Percentiles rank a stretch among this genome's conserved stretches.
phyloP scores from a whole-genome alignment of 2,888 invertebrate genomes.

The Andrena trimmerana region DNA sequence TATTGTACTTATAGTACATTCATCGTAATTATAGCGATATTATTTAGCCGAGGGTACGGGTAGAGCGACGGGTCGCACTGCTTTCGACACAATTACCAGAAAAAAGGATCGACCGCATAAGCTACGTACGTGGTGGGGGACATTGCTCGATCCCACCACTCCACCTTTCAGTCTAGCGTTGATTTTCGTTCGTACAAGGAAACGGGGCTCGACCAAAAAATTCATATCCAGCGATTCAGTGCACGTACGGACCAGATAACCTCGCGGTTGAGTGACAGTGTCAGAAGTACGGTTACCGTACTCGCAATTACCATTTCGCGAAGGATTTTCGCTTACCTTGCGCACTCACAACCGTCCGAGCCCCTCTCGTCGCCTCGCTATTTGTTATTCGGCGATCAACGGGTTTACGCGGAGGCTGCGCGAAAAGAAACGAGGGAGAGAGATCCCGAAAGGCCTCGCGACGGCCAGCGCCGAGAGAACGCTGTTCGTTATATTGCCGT shows the following conservation, averaged over 20 bases:
- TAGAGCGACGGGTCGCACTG: no score
- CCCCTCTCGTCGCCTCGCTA: slow-evolving; percentile 21
- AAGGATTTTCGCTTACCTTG: slow-evolving; percentile 51
- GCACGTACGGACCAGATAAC: slow-evolving; percentile 21
- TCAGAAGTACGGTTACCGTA: slow-evolving; percentile 1
- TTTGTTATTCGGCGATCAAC: slow-evolving; percentile 51
- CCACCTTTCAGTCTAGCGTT: slow-evolving; percentile 9
- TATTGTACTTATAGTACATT: no score
- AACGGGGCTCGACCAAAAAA: slow-evolving; percentile 5
- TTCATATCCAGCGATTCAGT: not conserved
- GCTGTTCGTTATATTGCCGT: slow-evolving; percentile 59
- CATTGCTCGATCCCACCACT: not conserved
- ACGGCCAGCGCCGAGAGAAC: slow-evolving; percentile 53
- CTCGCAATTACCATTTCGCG: slow-evolving; percentile 42
- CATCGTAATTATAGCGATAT: no score
- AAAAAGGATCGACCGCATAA: not conserved
- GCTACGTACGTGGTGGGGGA: no score
- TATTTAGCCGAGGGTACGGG: no score
- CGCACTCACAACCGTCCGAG: slow-evolving; percentile 16
- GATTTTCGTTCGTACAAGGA: not conserved
- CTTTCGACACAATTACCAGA: not conserved
- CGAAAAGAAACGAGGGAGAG: slow-evolving; percentile 29
- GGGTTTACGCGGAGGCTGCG: slow-evolving; percentile 40
- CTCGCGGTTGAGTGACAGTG: slow-evolving; percentile 26
- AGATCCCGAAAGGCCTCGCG: slow-evolving; percentile 49